Percentiles rank a stretch among this genome's conserved stretches.
Conservation (phyloP, 2,888 invertebrate species). For the Morinoia aosen region DNA sequence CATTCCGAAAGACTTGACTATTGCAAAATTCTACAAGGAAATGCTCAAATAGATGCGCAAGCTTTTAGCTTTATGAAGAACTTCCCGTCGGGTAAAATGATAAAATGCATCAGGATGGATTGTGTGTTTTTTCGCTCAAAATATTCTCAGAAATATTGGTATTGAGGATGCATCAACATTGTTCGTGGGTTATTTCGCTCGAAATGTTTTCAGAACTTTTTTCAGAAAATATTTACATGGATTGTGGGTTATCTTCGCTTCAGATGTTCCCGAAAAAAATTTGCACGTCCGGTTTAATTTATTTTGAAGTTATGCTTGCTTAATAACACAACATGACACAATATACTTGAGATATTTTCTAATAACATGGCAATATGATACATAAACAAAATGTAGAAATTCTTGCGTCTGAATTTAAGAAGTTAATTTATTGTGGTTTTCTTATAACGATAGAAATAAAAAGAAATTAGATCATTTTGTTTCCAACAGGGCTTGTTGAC, state of each 20-base stretch:
- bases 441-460: not conserved
- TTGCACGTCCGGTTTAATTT: not conserved
- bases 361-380: not conserved
- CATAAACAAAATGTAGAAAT: not conserved
- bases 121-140: not conserved
- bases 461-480: not conserved
- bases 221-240: too few species aligned
- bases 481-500: not conserved
- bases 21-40: not conserved
- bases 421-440: not conserved
- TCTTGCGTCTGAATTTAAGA: not conserved
- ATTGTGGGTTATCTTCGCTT: not conserved
- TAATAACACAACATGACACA: too few species aligned
- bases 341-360: not conserved
- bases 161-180: too few species aligned
- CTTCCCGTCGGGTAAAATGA: not conserved
- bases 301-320: not conserved
- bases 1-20: not conserved
- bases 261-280: not conserved
- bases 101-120: not conserved
- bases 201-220: too few species aligned
- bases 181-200: too few species aligned
- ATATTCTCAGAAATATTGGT: too few species aligned
- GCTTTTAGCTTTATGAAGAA: not conserved
- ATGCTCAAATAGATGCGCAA: not conserved